A percentile compares a stretch with the other conserved stretches of the same genome.
phyloP scores from a whole-genome alignment of 2,888 invertebrate genomes.

The Eurytoma adleriae region DNA sequence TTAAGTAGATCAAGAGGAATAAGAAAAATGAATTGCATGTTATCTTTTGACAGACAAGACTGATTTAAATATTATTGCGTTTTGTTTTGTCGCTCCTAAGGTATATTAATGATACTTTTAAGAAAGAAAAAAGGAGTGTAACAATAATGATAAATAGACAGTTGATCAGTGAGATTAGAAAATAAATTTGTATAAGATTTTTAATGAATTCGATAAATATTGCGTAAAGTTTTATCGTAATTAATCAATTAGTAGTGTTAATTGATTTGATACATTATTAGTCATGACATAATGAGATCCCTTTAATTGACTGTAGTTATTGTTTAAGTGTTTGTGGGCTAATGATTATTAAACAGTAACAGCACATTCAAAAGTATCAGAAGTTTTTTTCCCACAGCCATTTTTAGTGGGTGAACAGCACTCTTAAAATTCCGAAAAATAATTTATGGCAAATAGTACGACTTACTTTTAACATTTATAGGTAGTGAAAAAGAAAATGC shows the following conservation, averaged over 20 bases:
- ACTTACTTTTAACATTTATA: no score
- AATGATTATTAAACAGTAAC: not conserved
- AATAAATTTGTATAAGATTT: conserved; percentile 47
- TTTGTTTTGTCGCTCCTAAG: conserved; percentile 48
- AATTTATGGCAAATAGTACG: no score
- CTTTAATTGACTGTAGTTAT: conserved; percentile 7
- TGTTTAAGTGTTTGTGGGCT: not conserved
- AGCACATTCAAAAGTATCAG: no score
- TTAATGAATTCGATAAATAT: conserved; percentile 27
- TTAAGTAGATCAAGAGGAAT: conserved; percentile 42
- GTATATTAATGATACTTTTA: conserved; percentile 42
- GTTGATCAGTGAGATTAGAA: conserved; percentile 48
- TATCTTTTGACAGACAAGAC: conserved; percentile 65
- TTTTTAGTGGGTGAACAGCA: no score
- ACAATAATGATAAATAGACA: not conserved
- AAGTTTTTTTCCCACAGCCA: no score
- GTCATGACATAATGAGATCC: conserved; percentile 15
- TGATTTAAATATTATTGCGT: conserved; percentile 59
- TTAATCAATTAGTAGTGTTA: conserved; percentile 13
- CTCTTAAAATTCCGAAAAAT: no score
- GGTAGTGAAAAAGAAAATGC: no score
- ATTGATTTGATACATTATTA: conserved; percentile 28
- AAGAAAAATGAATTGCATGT: conserved; percentile 55
- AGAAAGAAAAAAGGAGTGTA: conserved; percentile 19
- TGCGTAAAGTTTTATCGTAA: conserved; percentile 38